Evolutionary conservation across 2,797 vertebrate species (phyloP), one percentile per base, ranked within the genome.

Genomic region (Sebastes aleutianus): DNA sequence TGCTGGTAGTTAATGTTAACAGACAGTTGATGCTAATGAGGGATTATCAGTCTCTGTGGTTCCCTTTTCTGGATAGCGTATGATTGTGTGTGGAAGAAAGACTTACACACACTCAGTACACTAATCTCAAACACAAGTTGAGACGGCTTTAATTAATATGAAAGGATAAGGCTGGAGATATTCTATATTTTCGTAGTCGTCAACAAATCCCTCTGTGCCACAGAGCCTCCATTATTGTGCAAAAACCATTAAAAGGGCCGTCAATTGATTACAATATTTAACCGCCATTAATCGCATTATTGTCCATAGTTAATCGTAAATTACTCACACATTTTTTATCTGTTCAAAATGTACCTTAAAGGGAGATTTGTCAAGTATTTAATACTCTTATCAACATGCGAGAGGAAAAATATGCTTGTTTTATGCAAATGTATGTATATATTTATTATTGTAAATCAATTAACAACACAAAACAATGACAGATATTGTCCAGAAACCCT

Each of bases 21-120:
- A 66, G 14, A 77, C 70, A 59, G 39, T 6, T 43, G 39, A 43
- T 43, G 34, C 32, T 71, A 67, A 80, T 75, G 20, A 87, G 34
- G 54, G 53, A 79, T 74, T 58, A 74, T 76, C 59, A 27, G 34
- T 26, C 39, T 56, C 26, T n/a, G n/a, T n/a, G n/a, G n/a, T n/a
- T n/a, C n/a, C n/a, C n/a, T n/a, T n/a, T n/a, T n/a, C n/a, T 59
- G 69, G 43, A 62, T 16, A 47, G 39, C 5, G 3, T 43, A 6
- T 43, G 13, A 43, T 16, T 43, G 14, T 43, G 39, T 7, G 39
- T 43, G 4, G 36, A 36, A 36, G 36, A 36, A 36, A 36, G 36
- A 36, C 0, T 13, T 36, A 36, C 36, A 36, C 9, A 31, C 34
- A 10, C 50, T 62, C 5, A 22, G 14, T 43, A 1, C 39, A 43